Evolutionary conservation across 2,797 vertebrate species (phyloP).

Genomic region (Mastacembelus armatus): DNA sequence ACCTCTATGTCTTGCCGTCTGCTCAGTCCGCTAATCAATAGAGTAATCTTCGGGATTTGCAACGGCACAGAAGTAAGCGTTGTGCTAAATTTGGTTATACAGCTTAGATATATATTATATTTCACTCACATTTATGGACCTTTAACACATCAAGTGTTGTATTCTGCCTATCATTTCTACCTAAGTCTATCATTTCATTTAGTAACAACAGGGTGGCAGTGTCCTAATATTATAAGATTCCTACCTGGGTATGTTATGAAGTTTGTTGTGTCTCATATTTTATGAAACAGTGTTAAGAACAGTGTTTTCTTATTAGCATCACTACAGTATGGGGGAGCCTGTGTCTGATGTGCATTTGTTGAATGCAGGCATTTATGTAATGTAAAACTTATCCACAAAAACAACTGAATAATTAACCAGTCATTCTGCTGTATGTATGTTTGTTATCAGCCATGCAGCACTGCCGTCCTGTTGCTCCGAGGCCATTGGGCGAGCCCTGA

Average conservation of each 20-base stretch:
- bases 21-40: slow-evolving; percentile 33
- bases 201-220: too few relatives aligned
- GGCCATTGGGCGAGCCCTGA: slow-evolving; percentile 70
- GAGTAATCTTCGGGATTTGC: slow-evolving; percentile 13
- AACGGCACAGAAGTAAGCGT: slow-evolving; percentile 16
- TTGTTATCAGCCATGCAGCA: slow-evolving; percentile 62
- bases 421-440: slow-evolving; percentile 11
- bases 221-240: neutral
- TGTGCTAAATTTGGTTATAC: neutral
- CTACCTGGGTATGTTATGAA: neutral
- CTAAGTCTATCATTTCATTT: neutral
- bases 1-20: slow-evolving; percentile 58
- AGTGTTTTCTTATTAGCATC: neutral
- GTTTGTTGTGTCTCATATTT: neutral
- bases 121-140: too few relatives aligned
- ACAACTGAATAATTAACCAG: slow-evolving; percentile 29
- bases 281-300: neutral
- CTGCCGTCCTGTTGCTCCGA: slow-evolving; percentile 52
- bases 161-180: neutral
- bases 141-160: too few relatives aligned
- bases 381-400: slow-evolving; percentile 1
- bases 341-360: slow-evolving; percentile 15
- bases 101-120: neutral
- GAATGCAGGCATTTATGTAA: slow-evolving; percentile 3
- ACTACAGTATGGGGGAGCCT: neutral